phyloP scores from a whole-genome alignment of 2,888 invertebrate species.

The Nephrotoma guestfalica region DNA sequence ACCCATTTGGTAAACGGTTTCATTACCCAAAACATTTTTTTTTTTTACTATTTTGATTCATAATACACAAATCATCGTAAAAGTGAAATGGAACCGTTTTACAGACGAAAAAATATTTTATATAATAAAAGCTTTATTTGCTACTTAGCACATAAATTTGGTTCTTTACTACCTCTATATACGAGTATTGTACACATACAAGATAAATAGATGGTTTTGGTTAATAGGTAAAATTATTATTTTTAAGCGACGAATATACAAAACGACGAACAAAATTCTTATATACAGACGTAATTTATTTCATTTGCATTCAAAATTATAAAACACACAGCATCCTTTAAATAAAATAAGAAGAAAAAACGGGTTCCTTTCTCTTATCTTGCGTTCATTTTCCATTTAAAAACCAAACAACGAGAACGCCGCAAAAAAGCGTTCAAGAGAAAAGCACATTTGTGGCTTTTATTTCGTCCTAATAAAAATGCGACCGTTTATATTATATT shows the following conservation, averaged over 20 bases:
- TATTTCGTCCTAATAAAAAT: neutral
- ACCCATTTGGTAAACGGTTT: neutral
- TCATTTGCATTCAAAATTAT: neutral
- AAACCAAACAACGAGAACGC: neutral
- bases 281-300: neutral
- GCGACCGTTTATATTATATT: neutral
- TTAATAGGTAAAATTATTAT: neutral
- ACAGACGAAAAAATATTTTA: neutral
- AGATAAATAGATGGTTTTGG: neutral
- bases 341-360: neutral
- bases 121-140: neutral
- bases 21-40: neutral
- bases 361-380: neutral
- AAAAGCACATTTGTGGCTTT: neutral
- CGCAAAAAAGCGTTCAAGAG: neutral
- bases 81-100: neutral
- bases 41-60: neutral
- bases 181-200: neutral
- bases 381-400: neutral
- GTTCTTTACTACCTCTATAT: neutral
- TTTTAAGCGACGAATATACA: neutral
- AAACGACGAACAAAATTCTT: neutral
- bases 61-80: neutral
- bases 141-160: neutral
- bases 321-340: neutral